These are phyloP conservation scores for Leucophenga montana DNA, from an alignment of 2,888 invertebrate species.

Conservation along the genomic window DNA sequence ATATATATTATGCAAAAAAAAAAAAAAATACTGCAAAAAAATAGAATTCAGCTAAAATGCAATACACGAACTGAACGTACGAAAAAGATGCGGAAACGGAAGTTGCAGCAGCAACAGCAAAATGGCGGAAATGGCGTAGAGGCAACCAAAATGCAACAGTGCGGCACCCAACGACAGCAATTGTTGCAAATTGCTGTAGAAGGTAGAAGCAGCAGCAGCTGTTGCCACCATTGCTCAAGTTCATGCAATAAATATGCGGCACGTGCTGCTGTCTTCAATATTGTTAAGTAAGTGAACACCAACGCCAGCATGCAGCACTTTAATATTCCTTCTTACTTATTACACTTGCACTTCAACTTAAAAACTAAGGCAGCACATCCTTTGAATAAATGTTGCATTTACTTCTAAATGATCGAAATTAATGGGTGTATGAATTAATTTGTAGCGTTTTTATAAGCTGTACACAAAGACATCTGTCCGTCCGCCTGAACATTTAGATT, in stretches of 20 bases:
- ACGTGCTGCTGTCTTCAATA: constrained; percentile 28
- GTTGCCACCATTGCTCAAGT: constrained; percentile 21
- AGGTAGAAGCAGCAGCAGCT: too few relatives aligned
- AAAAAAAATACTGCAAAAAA: neutral
- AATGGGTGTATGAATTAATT: too few relatives aligned
- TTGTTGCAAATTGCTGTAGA: constrained; percentile 41
- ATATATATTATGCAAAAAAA: constrained; percentile 2
- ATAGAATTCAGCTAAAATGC: neutral
- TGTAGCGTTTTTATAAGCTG: too few relatives aligned
- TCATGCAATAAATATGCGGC: constrained; percentile 54
- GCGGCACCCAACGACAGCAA: neutral
- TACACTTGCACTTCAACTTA: neutral
- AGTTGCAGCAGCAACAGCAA: neutral
- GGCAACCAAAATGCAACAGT: too few relatives aligned
- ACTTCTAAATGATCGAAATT: neutral
- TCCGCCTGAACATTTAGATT: too few relatives aligned
- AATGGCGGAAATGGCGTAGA: too few relatives aligned
- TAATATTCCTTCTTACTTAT: neutral
- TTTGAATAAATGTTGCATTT: neutral
- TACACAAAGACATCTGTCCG: too few relatives aligned
- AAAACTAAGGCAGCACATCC: neutral
- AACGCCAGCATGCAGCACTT: neutral
- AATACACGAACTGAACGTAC: neutral
- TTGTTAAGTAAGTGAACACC: neutral
- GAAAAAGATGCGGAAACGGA: constrained; percentile 17